Evolutionary conservation across 92 coral and sea anemone species (phyloP).

Genomic region (Virgularia gustaviana): DNA sequence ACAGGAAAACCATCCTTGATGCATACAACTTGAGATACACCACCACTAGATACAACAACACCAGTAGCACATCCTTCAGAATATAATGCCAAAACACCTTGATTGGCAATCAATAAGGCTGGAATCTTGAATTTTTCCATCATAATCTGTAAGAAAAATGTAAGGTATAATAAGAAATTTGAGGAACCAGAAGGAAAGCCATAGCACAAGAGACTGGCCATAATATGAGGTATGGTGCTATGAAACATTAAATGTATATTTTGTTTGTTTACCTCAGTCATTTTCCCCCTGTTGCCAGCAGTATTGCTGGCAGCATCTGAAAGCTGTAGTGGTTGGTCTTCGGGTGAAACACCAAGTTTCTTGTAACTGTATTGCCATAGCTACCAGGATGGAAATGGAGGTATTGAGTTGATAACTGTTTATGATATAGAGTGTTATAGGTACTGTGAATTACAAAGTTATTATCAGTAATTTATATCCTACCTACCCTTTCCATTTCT

Average conservation of each 20-base stretch:
- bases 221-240: no score
- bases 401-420: no score
- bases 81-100: constrained; percentile 12
- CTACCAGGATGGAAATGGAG: neutral
- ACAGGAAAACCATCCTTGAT: constrained; percentile 20
- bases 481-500: constrained; percentile 11
- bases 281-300: constrained; percentile 1
- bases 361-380: constrained; percentile 3
- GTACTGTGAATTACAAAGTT: no score
- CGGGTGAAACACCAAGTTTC: neutral
- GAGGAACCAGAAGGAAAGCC: neutral
- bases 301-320: constrained; percentile 2
- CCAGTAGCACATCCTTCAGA: constrained; percentile 5
- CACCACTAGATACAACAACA: neutral
- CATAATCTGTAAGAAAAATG: constrained; percentile 13
- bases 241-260: no score
- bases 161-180: neutral
- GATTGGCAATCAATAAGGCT: constrained; percentile 13
- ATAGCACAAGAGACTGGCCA: no score
- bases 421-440: no score
- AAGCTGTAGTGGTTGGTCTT: constrained; percentile 6
- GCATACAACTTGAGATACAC: neutral
- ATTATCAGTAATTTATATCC: neutral
- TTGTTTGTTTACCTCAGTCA: constrained; percentile 1
- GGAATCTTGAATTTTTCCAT: constrained; percentile 19